These are phyloP conservation scores for Trypoxylus dichotomus DNA, from an alignment of 1,140 invertebrate species.

Conservation along the genomic window DNA sequence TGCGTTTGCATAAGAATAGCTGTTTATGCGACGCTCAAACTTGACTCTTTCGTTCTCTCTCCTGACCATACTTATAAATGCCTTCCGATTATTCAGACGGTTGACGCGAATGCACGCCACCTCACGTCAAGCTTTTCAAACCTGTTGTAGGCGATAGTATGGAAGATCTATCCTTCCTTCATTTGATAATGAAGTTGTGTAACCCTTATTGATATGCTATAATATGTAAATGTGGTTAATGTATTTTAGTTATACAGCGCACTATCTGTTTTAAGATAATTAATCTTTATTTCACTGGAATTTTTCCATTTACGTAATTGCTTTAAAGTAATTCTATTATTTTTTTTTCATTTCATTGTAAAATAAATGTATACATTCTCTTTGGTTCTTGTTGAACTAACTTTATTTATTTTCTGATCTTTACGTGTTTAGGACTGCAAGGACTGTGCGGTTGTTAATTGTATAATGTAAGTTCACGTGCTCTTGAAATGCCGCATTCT, in stretches of 20 bases:
- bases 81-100: not conserved
- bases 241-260: not conserved
- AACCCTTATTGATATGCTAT: not conserved
- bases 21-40: slow-evolving; percentile 7
- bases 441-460: too few relatives aligned
- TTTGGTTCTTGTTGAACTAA: too few relatives aligned
- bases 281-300: not conserved
- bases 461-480: too few relatives aligned
- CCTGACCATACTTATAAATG: slow-evolving; percentile 1
- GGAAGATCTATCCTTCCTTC: not conserved
- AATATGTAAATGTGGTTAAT: not conserved
- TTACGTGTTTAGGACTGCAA: too few relatives aligned
- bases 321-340: slow-evolving; percentile 11
- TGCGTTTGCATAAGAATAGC: slow-evolving; percentile 26
- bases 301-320: not conserved
- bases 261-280: not conserved
- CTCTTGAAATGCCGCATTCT: too few relatives aligned
- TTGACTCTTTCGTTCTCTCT: not conserved
- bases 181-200: slow-evolving; percentile 25
- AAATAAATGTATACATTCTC: too few relatives aligned
- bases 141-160: not conserved
- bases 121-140: not conserved
- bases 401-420: too few relatives aligned
- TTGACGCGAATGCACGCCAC: not conserved
- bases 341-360: too few relatives aligned